These are phyloP conservation scores for Galeopterus variegatus DNA, from an alignment of 2,113 vertebrate species.

Conservation along the genomic window DNA sequence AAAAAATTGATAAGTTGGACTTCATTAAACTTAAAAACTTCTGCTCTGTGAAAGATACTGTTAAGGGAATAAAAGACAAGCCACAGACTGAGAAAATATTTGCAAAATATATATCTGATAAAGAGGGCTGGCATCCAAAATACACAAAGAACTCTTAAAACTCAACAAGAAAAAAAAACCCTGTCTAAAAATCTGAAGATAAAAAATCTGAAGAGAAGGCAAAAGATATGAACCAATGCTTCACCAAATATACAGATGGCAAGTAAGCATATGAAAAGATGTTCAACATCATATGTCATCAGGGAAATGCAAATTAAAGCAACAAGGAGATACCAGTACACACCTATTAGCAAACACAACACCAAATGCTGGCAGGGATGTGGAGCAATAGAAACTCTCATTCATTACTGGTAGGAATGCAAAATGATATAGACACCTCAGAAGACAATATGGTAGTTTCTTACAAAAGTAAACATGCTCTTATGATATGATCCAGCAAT, in stretches of 20 bases:
- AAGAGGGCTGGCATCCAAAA: background rate
- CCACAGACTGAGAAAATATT: too few species aligned
- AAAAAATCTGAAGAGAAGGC: background rate
- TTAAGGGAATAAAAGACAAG: too few species aligned
- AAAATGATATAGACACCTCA: background rate
- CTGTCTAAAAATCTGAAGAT: background rate
- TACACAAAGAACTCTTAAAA: slow-evolving; percentile 9
- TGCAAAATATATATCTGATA: background rate
- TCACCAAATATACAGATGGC: background rate
- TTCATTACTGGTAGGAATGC: background rate
- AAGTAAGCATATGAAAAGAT: background rate
- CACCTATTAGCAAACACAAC: too few species aligned
- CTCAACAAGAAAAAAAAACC: background rate
- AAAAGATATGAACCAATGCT: background rate
- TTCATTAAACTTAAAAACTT: background rate
- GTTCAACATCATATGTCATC: background rate
- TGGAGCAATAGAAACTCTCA: background rate
- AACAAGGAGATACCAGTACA: background rate
- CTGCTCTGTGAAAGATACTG: background rate
- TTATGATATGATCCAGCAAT: background rate
- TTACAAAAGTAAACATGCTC: background rate
- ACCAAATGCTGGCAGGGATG: background rate
- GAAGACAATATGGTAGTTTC: background rate
- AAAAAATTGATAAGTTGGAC: background rate
- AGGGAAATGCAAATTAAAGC: background rate